Evolutionary conservation across 2,113 vertebrate genomes (phyloP).

Genomic region (Muntiacus reevesi): DNA sequence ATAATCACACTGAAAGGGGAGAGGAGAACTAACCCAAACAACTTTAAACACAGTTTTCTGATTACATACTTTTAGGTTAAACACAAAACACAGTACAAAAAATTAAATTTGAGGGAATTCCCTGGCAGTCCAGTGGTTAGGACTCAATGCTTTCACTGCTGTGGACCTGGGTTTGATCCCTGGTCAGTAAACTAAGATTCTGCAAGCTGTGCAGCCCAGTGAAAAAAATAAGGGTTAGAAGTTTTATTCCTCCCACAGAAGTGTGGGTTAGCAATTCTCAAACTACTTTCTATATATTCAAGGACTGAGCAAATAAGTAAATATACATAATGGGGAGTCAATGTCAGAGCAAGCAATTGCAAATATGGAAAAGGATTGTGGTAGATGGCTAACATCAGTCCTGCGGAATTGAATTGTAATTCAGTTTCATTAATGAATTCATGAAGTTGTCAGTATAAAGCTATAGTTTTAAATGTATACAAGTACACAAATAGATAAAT

Average conservation of each 20-base stretch:
- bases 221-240: neutral
- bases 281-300: neutral
- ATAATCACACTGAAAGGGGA: neutral
- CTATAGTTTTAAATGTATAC: neutral
- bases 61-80: neutral
- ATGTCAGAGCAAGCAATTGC: neutral
- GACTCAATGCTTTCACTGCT: neutral
- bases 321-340: neutral
- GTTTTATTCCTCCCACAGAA: neutral
- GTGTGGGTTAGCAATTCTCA: neutral
- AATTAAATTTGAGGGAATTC: neutral
- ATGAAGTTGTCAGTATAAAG: neutral
- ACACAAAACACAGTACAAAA: neutral
- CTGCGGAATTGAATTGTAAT: neutral
- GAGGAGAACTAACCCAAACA: neutral
- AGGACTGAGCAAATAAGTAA: neutral
- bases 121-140: neutral
- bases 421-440: neutral
- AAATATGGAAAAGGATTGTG: neutral
- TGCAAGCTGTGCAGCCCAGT: neutral
- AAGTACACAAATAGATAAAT: neutral
- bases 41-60: neutral
- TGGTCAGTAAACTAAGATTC: neutral
- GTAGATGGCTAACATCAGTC: neutral
- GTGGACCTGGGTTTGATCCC: neutral